Percentiles rank a stretch among this genome's conserved stretches.
Conservation (phyloP, 1,140 invertebrate species). For the Calephelis nemesis region DNA sequence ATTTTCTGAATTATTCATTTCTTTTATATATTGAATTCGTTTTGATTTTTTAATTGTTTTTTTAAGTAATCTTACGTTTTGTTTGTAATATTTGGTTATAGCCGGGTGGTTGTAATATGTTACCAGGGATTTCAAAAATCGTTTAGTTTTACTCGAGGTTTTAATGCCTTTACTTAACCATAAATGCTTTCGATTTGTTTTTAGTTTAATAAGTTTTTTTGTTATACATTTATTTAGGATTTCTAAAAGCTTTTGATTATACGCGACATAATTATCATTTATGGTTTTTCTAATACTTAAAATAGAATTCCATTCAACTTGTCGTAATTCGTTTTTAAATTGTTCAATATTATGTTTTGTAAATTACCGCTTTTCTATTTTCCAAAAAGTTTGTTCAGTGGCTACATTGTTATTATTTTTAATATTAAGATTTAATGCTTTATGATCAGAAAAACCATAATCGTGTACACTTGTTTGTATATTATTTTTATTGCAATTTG, state of each 20-base stretch:
- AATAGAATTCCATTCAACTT: not conserved
- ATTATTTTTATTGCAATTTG: constrained; percentile 21
- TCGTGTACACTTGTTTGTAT: not conserved
- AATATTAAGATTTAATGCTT: not conserved
- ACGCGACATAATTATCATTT: not conserved
- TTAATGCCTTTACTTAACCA: constrained; percentile 30
- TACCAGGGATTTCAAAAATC: constrained; percentile 3
- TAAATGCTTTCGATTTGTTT: constrained; percentile 21
- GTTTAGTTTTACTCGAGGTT: constrained; percentile 25
- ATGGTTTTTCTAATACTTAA: not conserved
- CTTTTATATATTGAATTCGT: not conserved
- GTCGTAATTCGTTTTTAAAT: not conserved
- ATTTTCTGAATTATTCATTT: constrained; percentile 24
- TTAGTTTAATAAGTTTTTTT: constrained; percentile 23
- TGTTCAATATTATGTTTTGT: not conserved
- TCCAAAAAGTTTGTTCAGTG: not conserved
- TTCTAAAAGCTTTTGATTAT: constrained; percentile 18
- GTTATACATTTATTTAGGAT: constrained; percentile 27
- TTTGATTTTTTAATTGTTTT: constrained; percentile 1
- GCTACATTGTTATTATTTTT: not conserved
- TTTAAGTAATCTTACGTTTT: not conserved
- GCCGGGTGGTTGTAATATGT: not conserved
- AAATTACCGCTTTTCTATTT: not conserved
- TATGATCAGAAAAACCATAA: too few relatives aligned
- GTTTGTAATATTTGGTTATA: not conserved